Evolutionary conservation across 2,113 vertebrate species (phyloP).

Genomic region (Dipodomys stephensi): DNA sequence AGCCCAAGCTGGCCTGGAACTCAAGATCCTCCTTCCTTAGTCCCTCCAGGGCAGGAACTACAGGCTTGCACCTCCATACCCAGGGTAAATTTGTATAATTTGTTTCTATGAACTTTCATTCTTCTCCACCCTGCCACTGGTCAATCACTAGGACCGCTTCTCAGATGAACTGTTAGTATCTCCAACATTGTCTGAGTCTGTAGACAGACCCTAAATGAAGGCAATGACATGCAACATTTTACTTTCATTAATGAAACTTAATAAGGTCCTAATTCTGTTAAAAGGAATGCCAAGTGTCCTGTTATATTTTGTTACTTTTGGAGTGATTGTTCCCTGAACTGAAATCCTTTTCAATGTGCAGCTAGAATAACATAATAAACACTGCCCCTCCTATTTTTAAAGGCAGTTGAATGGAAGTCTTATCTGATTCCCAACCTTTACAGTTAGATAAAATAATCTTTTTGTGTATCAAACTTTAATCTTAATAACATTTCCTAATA

Average conservation of each 20-base stretch:
- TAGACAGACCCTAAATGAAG: background rate
- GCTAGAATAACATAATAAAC: background rate
- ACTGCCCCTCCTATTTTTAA: slow-evolving; percentile 3
- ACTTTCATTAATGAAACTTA: background rate
- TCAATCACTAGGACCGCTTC: background rate
- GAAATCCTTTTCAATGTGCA: slow-evolving; percentile 12
- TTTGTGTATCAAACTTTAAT: background rate
- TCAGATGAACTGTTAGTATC: background rate
- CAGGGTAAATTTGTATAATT: background rate
- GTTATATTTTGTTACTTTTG: slow-evolving; percentile 20
- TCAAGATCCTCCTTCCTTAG: too few species aligned
- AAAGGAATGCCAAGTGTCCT: slow-evolving; percentile 11
- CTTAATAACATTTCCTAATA: too few species aligned
- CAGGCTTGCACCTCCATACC: too few species aligned
- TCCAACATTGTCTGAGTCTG: background rate
- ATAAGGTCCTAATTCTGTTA: slow-evolving; percentile 25
- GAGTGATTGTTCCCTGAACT: background rate
- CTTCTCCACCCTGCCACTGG: background rate
- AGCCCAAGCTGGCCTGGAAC: too few species aligned
- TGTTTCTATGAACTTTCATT: background rate
- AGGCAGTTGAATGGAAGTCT: background rate
- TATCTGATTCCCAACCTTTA: background rate
- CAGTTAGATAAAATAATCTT: slow-evolving; percentile 1
- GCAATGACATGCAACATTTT: slow-evolving; percentile 5
- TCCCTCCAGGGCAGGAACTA: too few species aligned